Evolutionary conservation across 2,888 invertebrate species (phyloP).

Genomic region (Furcula furcula): DNA sequence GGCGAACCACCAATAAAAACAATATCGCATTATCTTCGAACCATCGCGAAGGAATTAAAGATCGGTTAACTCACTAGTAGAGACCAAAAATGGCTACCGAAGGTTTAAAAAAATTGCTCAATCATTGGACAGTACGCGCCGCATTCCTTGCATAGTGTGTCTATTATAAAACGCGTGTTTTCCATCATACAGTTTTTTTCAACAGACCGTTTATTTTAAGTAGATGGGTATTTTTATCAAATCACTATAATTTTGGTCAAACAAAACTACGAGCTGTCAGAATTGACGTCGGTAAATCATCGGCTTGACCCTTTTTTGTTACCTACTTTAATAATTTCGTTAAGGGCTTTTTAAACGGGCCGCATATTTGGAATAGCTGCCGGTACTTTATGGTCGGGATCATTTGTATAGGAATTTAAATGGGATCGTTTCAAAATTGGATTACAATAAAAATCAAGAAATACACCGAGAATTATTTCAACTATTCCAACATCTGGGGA

Average conservation of each 20-base stretch:
- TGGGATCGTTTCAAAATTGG: conserved; percentile 56
- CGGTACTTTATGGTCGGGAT: conserved; percentile 67
- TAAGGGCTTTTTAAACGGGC: conserved; percentile 76
- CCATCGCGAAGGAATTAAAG: conserved; percentile 24
- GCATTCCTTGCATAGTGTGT: conserved; percentile 58
- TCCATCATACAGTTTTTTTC: conserved; percentile 51
- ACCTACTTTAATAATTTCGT: conserved; percentile 72
- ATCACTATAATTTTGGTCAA: conserved; percentile 79
- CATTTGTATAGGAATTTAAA: conserved; percentile 72
- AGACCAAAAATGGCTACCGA: conserved; percentile 34
- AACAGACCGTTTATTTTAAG: conserved; percentile 67
- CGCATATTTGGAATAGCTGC: conserved; percentile 72
- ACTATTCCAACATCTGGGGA: conserved; percentile 33
- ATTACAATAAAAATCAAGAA: conserved; percentile 50
- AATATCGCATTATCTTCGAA: conserved; percentile 28
- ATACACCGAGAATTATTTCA: conserved; percentile 35
- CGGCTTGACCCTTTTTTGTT: conserved; percentile 69
- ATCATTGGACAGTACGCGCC: conserved; percentile 26
- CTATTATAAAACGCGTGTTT: conserved; percentile 58
- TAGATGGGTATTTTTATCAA: conserved; percentile 75
- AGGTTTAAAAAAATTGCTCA: conserved; percentile 31
- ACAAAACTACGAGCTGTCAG: conserved; percentile 78
- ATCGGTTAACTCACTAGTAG: conserved; percentile 25
- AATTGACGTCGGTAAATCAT: conserved; percentile 79
- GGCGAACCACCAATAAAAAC: conserved; percentile 33